Evolutionary conservation across 2,797 vertebrate genomes (phyloP).

Genomic region (Coreius guichenoti): DNA sequence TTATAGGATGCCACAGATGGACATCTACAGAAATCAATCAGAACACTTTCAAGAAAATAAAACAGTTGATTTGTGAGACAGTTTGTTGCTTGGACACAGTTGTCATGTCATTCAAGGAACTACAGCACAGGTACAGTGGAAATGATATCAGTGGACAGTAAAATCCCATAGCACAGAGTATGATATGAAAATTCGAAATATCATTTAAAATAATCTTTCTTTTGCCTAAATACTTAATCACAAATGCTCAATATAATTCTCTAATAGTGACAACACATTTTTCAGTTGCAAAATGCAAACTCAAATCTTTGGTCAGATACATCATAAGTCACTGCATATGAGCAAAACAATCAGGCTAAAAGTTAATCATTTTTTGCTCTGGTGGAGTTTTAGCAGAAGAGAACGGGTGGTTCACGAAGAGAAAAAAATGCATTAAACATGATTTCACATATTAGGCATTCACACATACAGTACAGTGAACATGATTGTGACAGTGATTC

Average conservation of each 20-base stretch:
- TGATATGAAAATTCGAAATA: neutral
- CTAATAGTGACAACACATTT: neutral
- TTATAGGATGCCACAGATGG: constrained; percentile 68
- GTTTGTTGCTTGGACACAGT: constrained; percentile 27
- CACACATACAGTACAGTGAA: constrained; percentile 61
- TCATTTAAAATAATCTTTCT: neutral
- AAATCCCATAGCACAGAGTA: neutral
- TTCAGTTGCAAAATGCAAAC: constrained; percentile 39
- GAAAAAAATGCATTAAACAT: neutral
- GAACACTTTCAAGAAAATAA: constrained; percentile 62
- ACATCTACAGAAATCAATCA: constrained; percentile 60
- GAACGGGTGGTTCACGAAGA: neutral
- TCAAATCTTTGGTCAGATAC: constrained; percentile 52
- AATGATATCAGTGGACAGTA: constrained; percentile 17
- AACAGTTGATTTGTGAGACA: constrained; percentile 22
- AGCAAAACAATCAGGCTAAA: neutral
- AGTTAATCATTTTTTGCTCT: constrained; percentile 3
- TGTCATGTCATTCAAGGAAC: constrained; percentile 22
- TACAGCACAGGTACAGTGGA: constrained; percentile 37
- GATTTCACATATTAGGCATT: constrained; percentile 8
- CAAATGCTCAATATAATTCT: constrained; percentile 3
- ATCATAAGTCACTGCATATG: constrained; percentile 32
- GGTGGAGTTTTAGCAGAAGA: neutral
- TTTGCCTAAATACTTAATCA: constrained; percentile 2
- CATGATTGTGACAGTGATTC: constrained; percentile 68